Conservation (phyloP, 2,888 invertebrate genomes). For the Clostera curtula region DNA sequence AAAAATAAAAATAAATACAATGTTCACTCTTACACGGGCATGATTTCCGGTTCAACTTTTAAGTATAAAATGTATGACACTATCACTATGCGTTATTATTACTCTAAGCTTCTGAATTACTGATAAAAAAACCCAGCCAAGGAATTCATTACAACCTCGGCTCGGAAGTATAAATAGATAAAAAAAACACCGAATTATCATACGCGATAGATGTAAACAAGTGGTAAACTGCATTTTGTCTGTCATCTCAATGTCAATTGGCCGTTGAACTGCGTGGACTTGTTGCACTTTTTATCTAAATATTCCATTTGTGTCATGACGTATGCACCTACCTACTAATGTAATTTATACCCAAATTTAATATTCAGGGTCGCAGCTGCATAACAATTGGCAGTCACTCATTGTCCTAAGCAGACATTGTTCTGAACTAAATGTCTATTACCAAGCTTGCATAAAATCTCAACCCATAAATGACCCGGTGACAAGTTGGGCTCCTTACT, state of each 20-base stretch:
- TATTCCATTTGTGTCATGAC: slow-evolving; percentile 14
- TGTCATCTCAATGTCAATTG: slow-evolving; percentile 35
- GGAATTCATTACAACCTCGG: not conserved
- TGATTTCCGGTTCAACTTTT: too few relatives aligned
- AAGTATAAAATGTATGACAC: too few relatives aligned
- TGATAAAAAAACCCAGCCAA: not conserved
- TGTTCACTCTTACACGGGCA: too few relatives aligned
- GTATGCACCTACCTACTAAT: not conserved
- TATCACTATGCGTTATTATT: not conserved
- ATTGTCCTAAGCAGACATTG: too few relatives aligned
- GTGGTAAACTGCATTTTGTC: slow-evolving; percentile 16
- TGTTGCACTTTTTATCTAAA: slow-evolving; percentile 31
- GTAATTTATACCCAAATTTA: not conserved
- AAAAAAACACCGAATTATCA: slow-evolving; percentile 9
- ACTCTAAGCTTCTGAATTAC: not conserved
- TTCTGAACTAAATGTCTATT: too few relatives aligned
- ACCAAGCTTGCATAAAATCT: too few relatives aligned
- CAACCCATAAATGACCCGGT: too few relatives aligned
- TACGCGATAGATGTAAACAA: slow-evolving; percentile 15
- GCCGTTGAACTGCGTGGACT: slow-evolving; percentile 35
- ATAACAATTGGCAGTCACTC: too few relatives aligned
- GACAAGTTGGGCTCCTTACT: too few relatives aligned
- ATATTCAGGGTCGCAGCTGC: too few relatives aligned
- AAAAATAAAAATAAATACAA: too few relatives aligned
- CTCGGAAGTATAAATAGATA: slow-evolving; percentile 11